Base-by-base conservation (phyloP, 2,888 invertebrate genomes). In the Agonopterix arenella region DNA sequence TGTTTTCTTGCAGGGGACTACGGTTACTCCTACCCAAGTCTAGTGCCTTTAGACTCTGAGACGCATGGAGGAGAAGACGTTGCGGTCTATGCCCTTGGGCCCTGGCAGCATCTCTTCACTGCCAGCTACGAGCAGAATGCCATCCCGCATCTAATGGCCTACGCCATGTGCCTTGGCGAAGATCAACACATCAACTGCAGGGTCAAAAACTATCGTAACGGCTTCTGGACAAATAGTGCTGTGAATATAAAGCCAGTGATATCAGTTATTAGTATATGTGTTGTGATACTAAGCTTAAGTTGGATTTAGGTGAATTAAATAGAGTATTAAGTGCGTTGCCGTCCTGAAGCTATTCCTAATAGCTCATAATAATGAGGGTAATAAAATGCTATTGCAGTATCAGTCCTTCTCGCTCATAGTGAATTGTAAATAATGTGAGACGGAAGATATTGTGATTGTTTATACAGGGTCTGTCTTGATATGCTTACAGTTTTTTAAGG, bases 51-150 rank as follows among this genome's bases (percentile, higher is more conserved):
- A 44, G 77, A 83, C 48, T 89, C 90, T 0, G 94, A 94, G 63
- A 94, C 94, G 0, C 95, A 95, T 61, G 94, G 93, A 0, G 94
- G 94, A 0, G 95, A 95, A 58, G 96, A 96, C 70, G 95, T 96
- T 0, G 92, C 92, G 0, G 92, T 96, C 1, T 95, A 91, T 77
- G 93, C 93, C 36, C 74, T 73, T 9, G 96, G 93, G 47, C 96
- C 95, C 0, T 94, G 93, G 92, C 90, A 95, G 36, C 96, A 96
- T 67, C 89, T 97, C 4, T 95, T 96, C 74, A 92, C 93, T 0
- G 94, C 96, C 11, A 93, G 92, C 47, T 93, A 93, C 62, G 95
- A 97, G 63, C 95, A 96, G 72, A 93, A 91, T 66, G 90, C 92
- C 52, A 93, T 97, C 10, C 94, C 96, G 0, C 94, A 96, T 65